Evolutionary conservation across 2,797 vertebrate species (phyloP).

Genomic region (Orientallactaga sibirica): DNA sequence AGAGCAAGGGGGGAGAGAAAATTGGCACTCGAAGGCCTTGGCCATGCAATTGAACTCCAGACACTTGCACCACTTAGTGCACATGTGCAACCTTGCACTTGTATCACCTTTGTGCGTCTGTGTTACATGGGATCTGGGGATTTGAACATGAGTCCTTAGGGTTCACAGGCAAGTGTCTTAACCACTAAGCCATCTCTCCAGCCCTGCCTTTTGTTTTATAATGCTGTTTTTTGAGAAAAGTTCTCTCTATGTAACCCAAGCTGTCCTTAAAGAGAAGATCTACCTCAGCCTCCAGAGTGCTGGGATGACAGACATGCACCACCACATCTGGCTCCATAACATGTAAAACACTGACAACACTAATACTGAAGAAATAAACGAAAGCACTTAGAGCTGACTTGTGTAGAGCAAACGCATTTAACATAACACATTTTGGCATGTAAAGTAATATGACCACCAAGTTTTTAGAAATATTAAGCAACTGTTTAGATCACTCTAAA

Average conservation of each 20-base stretch:
- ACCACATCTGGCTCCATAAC: background rate
- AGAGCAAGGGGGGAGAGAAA: no score
- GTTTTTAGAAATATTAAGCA: conserved; percentile 51
- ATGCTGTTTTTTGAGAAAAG: background rate
- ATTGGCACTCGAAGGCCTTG: no score
- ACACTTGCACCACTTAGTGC: no score
- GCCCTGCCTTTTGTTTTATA: no score
- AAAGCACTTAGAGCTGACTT: conserved; percentile 19
- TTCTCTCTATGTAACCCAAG: background rate
- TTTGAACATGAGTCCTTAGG: no score
- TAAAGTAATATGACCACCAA: background rate
- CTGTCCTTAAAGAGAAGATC: background rate
- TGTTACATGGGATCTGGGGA: no score
- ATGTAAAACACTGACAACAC: conserved; percentile 37
- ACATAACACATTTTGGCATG: background rate
- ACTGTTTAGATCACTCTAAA: conserved; percentile 45
- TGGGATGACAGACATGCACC: background rate
- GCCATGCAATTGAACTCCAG: no score
- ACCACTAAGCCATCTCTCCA: no score
- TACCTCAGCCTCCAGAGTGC: no score
- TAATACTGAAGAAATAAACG: background rate
- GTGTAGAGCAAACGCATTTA: conserved; percentile 7
- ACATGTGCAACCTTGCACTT: no score
- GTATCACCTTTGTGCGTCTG: no score
- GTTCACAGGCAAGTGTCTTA: no score